Evolutionary conservation across 2,888 invertebrate genomes (phyloP).

Genomic region (Tortrix viridana): DNA sequence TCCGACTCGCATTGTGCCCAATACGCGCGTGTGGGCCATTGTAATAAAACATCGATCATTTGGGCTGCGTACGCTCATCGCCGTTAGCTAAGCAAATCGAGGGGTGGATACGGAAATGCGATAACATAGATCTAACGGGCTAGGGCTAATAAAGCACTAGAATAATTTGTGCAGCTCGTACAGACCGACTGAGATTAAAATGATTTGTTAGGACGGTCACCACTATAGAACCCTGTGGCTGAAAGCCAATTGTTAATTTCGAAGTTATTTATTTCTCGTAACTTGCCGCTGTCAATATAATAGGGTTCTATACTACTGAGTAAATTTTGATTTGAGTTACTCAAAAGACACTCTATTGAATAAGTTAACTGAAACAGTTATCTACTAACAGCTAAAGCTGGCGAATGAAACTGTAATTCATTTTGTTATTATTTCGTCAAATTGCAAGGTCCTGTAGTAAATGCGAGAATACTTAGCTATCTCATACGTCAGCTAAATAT

Average conservation of each 20-base stretch:
- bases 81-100: conserved; percentile 74
- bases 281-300: background rate
- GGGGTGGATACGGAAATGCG: conserved; percentile 69
- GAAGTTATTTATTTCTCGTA: too few species aligned
- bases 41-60: conserved; percentile 68
- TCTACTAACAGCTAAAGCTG: too few species aligned
- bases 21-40: conserved; percentile 68
- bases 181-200: conserved; percentile 2
- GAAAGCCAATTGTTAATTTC: too few species aligned
- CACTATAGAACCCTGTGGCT: too few species aligned
- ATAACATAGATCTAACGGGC: conserved; percentile 39
- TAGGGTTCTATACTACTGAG: background rate
- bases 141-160: conserved; percentile 30
- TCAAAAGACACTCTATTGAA: background rate
- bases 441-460: too few species aligned
- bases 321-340: background rate
- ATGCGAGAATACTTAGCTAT: too few species aligned
- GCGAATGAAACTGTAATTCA: too few species aligned
- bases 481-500: too few species aligned
- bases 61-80: conserved; percentile 56
- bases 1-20: conserved; percentile 51
- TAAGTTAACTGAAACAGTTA: too few species aligned
- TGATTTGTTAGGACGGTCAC: background rate
- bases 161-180: conserved; percentile 11
- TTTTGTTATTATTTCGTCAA: too few species aligned